phyloP scores from a whole-genome alignment of 2,888 invertebrate genomes.

The Cyaniris semiargus region DNA sequence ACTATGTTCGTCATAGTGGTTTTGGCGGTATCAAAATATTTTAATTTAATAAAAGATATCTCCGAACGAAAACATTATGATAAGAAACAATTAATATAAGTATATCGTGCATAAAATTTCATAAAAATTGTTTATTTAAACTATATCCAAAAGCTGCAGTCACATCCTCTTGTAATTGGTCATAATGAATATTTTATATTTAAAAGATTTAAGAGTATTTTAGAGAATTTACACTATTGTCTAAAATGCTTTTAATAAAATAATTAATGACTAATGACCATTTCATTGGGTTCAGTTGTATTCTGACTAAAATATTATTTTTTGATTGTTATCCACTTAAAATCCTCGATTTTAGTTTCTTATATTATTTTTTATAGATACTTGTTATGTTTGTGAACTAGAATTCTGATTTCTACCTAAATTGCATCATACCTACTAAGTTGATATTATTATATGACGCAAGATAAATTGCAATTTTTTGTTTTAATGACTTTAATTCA shows the following conservation, averaged over 20 bases:
- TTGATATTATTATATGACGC: background rate
- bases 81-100: constrained; percentile 14
- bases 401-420: background rate
- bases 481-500: background rate
- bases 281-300: no score
- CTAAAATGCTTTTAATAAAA: no score
- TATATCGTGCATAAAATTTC: background rate
- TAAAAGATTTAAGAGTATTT: no score
- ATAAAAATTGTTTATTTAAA: background rate
- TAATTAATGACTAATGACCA: no score
- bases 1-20: constrained; percentile 38
- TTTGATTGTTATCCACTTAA: no score
- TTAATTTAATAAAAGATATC: constrained; percentile 4
- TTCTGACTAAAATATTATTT: no score
- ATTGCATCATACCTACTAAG: background rate
- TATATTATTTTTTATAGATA: no score
- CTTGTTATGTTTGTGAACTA: no score
- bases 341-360: no score
- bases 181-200: no score
- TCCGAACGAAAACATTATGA: constrained; percentile 1
- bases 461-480: background rate
- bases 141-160: background rate
- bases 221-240: no score
- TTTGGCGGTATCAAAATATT: constrained; percentile 24
- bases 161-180: no score